Evolutionary conservation across 2,888 invertebrate species (phyloP), one percentile per base, ranked within the genome.

Genomic region (Mimas tiliae): DNA sequence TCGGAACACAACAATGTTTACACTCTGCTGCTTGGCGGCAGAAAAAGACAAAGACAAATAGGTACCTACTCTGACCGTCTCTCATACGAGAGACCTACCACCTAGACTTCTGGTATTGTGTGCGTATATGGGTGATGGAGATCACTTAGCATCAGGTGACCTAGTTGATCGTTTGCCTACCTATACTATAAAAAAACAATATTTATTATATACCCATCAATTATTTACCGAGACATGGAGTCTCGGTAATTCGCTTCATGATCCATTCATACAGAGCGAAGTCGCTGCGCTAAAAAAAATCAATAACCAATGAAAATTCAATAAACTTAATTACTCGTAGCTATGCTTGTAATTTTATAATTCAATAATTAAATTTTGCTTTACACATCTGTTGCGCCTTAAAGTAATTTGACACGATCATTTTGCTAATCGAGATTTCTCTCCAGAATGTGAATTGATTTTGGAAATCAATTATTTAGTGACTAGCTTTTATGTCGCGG

Each of bases 241-340:
- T 65, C 53, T 65, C 48, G 48, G 34, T 65, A 55, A 21, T 58
- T 33, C 21, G 47, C 4, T 16, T 27, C 47, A 62, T 62, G 33
- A 62, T 47, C 47, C 45, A 19, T 55, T 47, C 21, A 27, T 33
- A 16, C 65, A 55, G 33, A 2, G 11, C 19, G 27, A 34, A 47
- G 19, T n/a, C 55, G 21, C 12, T 16, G 47, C 14, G 19, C 53
- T 34, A 19, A 53, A 33, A 33, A 65, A 55, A 52, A 53, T 53
- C 38, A 65, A 55, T 65, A 48, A 33, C 3, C 33, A 55, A 34
- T 14, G 12, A 19, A 65, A 55, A 16, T 47, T 53, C 33, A 45
- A 65, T 47, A 55, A 65, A 14, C 9, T n/a, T 65, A 47, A 65
- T 65, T n/a, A n/a, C n/a, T n/a, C n/a, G n/a, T 55, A 55, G 45